A percentile compares a stretch with the other conserved stretches of the same genome.
phyloP scores from a whole-genome alignment of 2,113 vertebrate genomes.

The Callipepla squamata region DNA sequence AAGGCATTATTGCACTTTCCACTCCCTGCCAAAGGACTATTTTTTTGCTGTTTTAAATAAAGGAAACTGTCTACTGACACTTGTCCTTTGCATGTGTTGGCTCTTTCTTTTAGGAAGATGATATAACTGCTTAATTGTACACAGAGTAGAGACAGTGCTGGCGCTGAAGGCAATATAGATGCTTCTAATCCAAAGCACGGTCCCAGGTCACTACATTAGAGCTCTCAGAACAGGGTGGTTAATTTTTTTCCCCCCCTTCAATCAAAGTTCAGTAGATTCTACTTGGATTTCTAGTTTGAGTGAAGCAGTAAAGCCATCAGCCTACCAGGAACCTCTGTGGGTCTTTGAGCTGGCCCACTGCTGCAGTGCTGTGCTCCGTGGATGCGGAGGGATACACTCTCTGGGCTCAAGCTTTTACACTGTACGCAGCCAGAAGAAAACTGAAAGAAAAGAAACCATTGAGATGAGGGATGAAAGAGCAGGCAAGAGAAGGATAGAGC shows the following conservation, averaged over 20 bases:
- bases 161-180: background rate
- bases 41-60: conserved; percentile 18
- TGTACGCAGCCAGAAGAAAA: background rate
- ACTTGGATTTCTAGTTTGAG: background rate
- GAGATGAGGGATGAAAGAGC: background rate
- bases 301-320: background rate
- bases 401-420: background rate
- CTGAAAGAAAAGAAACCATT: background rate
- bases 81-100: background rate
- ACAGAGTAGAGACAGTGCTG: background rate
- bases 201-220: background rate
- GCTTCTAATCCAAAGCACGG: background rate
- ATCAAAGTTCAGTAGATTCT: background rate
- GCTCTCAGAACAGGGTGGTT: background rate
- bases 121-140: no score
- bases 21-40: rapidly evolving
- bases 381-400: background rate
- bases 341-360: background rate
- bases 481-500: background rate
- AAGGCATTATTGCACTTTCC: background rate
- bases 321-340: background rate
- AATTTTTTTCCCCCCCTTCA: background rate
- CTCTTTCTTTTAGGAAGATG: rapidly evolving
- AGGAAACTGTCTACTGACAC: background rate
- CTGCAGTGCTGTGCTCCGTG: background rate